Conservation (phyloP, 2,113 vertebrate species). For the Accipiter cooperii region DNA sequence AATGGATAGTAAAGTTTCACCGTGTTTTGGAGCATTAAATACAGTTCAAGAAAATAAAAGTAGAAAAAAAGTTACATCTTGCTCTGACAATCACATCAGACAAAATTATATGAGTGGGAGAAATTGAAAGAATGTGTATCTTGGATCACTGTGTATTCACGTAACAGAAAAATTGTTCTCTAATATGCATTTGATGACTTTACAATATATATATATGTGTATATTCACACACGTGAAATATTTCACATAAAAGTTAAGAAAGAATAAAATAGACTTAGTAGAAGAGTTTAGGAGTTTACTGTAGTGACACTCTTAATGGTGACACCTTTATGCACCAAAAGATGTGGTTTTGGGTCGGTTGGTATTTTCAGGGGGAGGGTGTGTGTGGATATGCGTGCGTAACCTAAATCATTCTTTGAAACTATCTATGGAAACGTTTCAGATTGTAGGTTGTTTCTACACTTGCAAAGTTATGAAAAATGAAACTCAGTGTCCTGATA, state of each 20-base stretch:
- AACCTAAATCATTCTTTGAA: neutral
- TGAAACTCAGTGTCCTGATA: neutral
- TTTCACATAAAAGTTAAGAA: neutral
- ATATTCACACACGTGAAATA: neutral
- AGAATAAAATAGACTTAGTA: neutral
- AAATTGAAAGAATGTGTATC: neutral
- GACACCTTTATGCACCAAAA: neutral
- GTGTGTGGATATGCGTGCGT: no score
- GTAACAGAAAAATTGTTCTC: neutral
- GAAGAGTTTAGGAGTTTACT: neutral
- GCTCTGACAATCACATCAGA: neutral
- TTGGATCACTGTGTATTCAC: neutral
- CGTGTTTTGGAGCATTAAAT: neutral
- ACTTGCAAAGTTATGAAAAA: neutral
- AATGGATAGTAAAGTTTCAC: neutral
- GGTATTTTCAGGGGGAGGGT: fast-evolving
- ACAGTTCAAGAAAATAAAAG: neutral
- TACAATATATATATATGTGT: neutral
- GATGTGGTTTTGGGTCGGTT: neutral
- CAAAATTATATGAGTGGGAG: neutral
- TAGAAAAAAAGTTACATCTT: neutral
- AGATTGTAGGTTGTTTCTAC: neutral
- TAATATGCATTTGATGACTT: neutral
- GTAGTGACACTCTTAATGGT: neutral
- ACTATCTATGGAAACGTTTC: neutral